Evolutionary conservation across 2,113 vertebrate genomes (phyloP).

Genomic region (Grus americana): DNA sequence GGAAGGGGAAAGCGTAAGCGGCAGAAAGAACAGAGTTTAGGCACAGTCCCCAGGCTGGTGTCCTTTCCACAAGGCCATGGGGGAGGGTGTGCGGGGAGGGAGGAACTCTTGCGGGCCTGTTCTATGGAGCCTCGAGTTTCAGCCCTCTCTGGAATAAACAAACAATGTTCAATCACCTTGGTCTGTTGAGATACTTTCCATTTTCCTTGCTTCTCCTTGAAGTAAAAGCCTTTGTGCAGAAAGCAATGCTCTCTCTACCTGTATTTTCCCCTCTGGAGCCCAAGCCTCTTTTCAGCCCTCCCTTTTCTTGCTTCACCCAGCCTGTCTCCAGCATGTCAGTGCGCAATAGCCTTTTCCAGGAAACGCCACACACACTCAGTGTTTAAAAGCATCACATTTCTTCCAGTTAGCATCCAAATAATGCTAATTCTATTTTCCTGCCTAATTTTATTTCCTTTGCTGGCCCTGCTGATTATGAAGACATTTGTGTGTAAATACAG

Average conservation of each 20-base stretch:
- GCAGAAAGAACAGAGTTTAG: not conserved
- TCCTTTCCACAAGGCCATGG: not conserved
- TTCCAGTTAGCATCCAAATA: not conserved
- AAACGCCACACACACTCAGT: not conserved
- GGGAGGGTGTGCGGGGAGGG: not conserved
- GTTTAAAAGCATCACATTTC: not conserved
- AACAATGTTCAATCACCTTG: not conserved
- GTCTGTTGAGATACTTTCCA: slow-evolving; percentile 22
- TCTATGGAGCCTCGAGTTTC: not conserved
- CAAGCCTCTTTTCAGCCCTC: not conserved
- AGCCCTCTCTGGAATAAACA: not conserved
- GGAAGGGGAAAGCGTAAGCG: not conserved
- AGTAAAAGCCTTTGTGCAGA: not conserved
- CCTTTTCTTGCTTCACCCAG: not conserved
- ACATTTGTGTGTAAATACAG: not conserved
- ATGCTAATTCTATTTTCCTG: not conserved
- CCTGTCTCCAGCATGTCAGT: not conserved
- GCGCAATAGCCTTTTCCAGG: not conserved
- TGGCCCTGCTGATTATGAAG: slow-evolving; percentile 4
- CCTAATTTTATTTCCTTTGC: slow-evolving; percentile 8
- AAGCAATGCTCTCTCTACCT: not conserved
- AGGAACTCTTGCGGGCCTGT: not conserved
- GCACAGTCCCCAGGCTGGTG: not conserved
- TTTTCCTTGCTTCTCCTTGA: not conserved
- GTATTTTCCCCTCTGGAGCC: not conserved